These are phyloP conservation scores for Macrotus californicus DNA, from an alignment of 2,113 vertebrate genomes.

Conservation along the genomic window DNA sequence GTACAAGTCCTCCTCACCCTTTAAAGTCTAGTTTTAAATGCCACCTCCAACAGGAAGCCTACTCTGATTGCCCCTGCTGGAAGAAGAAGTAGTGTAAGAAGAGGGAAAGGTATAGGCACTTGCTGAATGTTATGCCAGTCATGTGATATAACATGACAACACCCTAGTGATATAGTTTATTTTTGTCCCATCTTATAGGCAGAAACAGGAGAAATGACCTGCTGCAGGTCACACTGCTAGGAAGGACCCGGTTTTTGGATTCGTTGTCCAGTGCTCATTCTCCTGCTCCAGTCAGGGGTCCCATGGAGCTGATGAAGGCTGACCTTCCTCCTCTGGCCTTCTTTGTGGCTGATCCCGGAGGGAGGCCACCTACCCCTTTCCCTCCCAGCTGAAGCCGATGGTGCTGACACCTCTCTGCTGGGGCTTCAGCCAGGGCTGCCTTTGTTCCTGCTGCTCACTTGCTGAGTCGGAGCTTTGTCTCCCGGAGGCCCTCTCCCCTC, in stretches of 20 bases:
- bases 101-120: neutral
- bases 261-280: neutral
- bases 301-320: neutral
- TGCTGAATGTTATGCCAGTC: neutral
- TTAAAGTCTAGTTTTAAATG: neutral
- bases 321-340: neutral
- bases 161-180: neutral
- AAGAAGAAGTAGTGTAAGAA: neutral
- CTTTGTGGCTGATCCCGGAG: neutral
- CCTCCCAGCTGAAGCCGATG: neutral
- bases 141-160: neutral
- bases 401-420: constrained; percentile 39
- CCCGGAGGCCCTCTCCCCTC: constrained; percentile 30
- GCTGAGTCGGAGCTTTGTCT: constrained; percentile 50
- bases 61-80: neutral
- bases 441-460: neutral
- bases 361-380: neutral
- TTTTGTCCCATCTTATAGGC: neutral
- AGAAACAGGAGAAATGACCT: neutral
- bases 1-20: neutral
- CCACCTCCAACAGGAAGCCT: neutral
- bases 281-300: neutral
- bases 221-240: neutral
- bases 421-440: constrained; percentile 13
- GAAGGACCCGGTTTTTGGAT: neutral